Percentiles rank a stretch among this genome's conserved stretches.
phyloP scores from a whole-genome alignment of 2,888 invertebrate species.

The Lasioglossum calceatum region DNA sequence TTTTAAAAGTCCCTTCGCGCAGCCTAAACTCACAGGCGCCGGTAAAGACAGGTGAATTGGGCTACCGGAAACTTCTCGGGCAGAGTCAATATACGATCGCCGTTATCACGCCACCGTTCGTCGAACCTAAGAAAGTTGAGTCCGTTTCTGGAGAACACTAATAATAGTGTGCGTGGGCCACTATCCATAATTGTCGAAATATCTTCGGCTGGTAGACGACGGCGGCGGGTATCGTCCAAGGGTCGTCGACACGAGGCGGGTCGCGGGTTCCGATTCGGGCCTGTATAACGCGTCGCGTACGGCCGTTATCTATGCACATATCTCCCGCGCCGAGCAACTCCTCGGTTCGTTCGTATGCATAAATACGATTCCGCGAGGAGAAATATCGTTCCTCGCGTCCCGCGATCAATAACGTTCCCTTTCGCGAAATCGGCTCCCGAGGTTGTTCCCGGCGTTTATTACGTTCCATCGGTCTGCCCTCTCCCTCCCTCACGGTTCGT shows the following conservation, averaged over 20 bases:
- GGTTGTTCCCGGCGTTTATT: slow-evolving; percentile 10
- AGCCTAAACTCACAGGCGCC: background rate
- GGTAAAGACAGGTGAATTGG: background rate
- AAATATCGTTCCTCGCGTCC: slow-evolving; percentile 56
- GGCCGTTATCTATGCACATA: slow-evolving; percentile 78
- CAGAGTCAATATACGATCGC: background rate
- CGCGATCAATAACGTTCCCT: slow-evolving; percentile 64
- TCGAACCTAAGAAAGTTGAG: background rate
- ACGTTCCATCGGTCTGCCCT: slow-evolving; percentile 4
- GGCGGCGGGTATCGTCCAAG: slow-evolving; percentile 13
- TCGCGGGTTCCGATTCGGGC: slow-evolving; percentile 37
- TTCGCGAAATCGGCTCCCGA: slow-evolving; percentile 47
- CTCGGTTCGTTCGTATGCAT: slow-evolving; percentile 68
- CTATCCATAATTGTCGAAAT: slow-evolving; percentile 13
- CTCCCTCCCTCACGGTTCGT: background rate
- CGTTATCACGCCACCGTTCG: background rate
- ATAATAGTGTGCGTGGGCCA: background rate
- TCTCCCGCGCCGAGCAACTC: slow-evolving; percentile 64
- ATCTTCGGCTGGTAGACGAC: background rate
- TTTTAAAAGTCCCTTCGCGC: background rate
- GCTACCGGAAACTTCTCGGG: background rate
- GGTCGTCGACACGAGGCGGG: slow-evolving; percentile 66
- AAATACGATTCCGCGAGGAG: slow-evolving; percentile 63
- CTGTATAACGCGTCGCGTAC: slow-evolving; percentile 64
- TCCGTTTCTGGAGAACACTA: background rate